phyloP scores from a whole-genome alignment of 1,140 invertebrate species.

The Drosophila mayri region DNA sequence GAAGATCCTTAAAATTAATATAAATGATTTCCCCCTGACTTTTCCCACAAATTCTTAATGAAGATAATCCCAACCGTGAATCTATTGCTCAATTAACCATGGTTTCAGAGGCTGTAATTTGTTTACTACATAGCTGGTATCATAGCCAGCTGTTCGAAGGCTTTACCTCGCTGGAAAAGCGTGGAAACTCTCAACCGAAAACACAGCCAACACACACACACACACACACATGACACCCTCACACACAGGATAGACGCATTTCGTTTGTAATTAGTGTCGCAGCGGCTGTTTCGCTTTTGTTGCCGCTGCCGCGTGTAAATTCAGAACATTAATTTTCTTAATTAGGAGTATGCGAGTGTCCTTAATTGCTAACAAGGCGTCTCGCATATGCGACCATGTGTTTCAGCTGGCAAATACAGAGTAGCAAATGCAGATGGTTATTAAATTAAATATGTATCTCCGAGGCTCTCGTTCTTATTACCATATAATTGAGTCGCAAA shows the following conservation, averaged over 20 bases:
- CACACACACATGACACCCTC: slow-evolving; percentile 5
- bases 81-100: slow-evolving; percentile 36
- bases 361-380: slow-evolving; percentile 77
- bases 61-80: not conserved
- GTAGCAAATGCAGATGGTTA: slow-evolving; percentile 67
- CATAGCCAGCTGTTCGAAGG: slow-evolving; percentile 36
- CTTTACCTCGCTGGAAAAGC: slow-evolving; percentile 10
- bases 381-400: slow-evolving; percentile 71
- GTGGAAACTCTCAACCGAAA: slow-evolving; percentile 5
- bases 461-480: slow-evolving; percentile 28
- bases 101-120: slow-evolving; percentile 21
- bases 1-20: not conserved
- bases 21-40: not conserved
- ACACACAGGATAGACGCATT: slow-evolving; percentile 40
- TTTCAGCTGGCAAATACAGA: slow-evolving; percentile 33
- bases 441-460: slow-evolving; percentile 78
- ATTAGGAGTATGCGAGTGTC: slow-evolving; percentile 76
- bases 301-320: slow-evolving; percentile 64
- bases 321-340: slow-evolving; percentile 79
- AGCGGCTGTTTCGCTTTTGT: slow-evolving; percentile 78
- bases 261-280: slow-evolving; percentile 81
- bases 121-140: slow-evolving; percentile 9
- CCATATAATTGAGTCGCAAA: slow-evolving; percentile 50
- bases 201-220: not conserved
- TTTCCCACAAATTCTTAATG: not conserved